These are phyloP conservation scores for Nemotelus pantherinus DNA, from an alignment of 2,888 invertebrate genomes.

Conservation along the genomic window DNA sequence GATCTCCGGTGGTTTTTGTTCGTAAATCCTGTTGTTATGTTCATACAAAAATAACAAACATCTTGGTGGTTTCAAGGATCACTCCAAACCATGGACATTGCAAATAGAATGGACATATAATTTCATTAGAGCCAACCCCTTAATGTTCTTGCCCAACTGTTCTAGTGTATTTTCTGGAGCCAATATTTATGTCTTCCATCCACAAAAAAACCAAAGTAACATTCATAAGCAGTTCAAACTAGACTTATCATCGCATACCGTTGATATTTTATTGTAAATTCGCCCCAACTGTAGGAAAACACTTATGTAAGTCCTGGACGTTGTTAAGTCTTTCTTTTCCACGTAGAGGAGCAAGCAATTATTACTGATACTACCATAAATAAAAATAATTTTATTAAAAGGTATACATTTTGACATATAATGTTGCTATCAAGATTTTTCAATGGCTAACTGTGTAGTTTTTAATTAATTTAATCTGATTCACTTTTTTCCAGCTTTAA, in stretches of 20 bases:
- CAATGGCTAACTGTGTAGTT: too few relatives aligned
- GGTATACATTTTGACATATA: too few relatives aligned
- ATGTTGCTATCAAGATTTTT: too few relatives aligned
- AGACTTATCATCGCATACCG: background rate
- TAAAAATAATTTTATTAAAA: too few relatives aligned
- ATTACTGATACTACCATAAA: too few relatives aligned
- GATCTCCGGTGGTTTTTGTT: background rate
- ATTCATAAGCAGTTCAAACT: background rate
- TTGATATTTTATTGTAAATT: background rate
- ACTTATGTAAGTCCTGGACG: background rate
- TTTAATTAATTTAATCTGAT: too few relatives aligned
- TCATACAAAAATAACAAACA: background rate
- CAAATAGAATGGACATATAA: background rate
- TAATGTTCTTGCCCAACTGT: background rate
- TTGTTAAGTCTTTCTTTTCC: background rate
- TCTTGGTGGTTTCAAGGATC: background rate
- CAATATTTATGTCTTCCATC: background rate
- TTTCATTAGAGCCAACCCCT: background rate
- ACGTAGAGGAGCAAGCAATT: too few relatives aligned
- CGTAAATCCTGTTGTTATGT: background rate
- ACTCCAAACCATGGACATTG: background rate
- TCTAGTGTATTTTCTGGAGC: background rate
- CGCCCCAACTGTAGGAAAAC: background rate
- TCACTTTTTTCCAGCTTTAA: too few relatives aligned
- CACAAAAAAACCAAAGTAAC: background rate